These are phyloP conservation scores for Emydoidea blandingii DNA, from an alignment of 2,797 vertebrate species.

Conservation along the genomic window DNA sequence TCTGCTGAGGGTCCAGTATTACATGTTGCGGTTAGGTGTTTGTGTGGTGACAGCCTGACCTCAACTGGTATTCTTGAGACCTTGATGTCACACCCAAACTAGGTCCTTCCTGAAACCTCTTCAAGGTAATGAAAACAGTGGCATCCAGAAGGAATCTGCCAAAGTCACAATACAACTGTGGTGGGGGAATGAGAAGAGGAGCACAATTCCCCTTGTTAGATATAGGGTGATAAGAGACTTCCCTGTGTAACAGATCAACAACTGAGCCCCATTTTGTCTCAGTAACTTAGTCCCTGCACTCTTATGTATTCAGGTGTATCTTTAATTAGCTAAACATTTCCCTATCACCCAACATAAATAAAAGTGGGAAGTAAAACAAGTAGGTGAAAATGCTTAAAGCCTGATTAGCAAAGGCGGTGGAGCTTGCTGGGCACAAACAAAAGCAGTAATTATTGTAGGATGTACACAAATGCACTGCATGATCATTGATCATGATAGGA, in stretches of 20 bases:
- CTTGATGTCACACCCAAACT: neutral
- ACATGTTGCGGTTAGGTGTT: neutral
- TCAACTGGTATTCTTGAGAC: neutral
- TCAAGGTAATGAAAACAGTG: neutral
- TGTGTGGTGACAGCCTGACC: neutral
- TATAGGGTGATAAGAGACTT: neutral
- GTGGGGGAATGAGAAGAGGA: neutral
- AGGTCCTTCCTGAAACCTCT: neutral
- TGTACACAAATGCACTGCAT: neutral
- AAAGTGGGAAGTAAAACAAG: neutral
- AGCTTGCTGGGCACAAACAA: slow-evolving; percentile 12
- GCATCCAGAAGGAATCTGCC: neutral
- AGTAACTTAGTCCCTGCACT: neutral
- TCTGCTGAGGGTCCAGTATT: accelerated
- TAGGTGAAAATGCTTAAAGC: slow-evolving; percentile 2
- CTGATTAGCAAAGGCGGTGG: neutral
- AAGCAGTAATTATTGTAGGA: neutral
- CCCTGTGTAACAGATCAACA: neutral
- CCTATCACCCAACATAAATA: neutral
- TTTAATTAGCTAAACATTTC: neutral
- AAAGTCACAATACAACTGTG: neutral
- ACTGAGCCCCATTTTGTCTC: neutral
- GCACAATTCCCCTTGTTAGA: neutral
- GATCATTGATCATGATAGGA: neutral
- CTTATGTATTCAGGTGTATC: neutral